Conservation (phyloP, 2,113 vertebrate genomes). For the Odocoileus hemionus region DNA sequence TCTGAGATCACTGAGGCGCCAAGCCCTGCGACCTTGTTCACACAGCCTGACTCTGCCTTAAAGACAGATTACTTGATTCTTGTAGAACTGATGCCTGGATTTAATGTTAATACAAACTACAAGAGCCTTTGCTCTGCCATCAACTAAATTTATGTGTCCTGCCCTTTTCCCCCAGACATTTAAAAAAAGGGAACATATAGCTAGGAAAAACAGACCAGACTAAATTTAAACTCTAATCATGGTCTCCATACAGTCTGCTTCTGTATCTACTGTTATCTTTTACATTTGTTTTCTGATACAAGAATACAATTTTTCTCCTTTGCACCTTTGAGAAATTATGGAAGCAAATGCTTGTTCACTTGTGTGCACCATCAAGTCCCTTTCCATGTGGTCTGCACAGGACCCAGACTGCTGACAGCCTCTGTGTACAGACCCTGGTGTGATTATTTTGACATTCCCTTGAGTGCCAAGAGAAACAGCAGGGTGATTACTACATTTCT, state of each 20-base stretch:
- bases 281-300: not conserved
- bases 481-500: not conserved
- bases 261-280: not conserved
- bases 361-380: not conserved
- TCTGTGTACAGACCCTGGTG: not conserved
- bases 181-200: not conserved
- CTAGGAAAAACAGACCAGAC: not conserved
- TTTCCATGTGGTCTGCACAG: constrained; percentile 25
- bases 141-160: not conserved
- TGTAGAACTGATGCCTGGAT: not conserved
- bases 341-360: not conserved
- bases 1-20: not conserved
- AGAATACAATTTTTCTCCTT: not conserved
- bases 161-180: not conserved
- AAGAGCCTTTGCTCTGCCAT: not conserved
- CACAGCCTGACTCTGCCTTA: not conserved
- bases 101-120: not conserved
- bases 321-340: not conserved
- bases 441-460: constrained; percentile 40
- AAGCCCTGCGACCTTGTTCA: not conserved
- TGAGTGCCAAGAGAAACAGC: constrained; percentile 28
- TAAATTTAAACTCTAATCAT: not conserved
- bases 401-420: not conserved
- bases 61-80: not conserved
- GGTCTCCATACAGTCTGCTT: not conserved